Base-by-base conservation (phyloP, 1,140 invertebrate species). In the Heliconius congener region DNA sequence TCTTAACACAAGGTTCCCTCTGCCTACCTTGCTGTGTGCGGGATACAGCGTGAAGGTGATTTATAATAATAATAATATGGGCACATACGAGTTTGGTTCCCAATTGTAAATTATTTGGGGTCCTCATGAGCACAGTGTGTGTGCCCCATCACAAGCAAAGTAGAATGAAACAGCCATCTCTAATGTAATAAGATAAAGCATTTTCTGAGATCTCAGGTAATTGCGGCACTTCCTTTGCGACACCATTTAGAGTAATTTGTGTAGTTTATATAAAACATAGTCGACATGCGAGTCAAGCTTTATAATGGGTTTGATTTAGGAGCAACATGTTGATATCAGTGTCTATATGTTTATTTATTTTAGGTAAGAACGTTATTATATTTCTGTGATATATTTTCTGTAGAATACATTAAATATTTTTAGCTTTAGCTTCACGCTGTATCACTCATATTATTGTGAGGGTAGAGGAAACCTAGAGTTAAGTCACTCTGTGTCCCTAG, bases 221-320 rank as follows among this genome's bases (percentile, higher is more conserved):
- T 92, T 90, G 84, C 82, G 73, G 66, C 30, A 87, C 83, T 88
- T 92, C 90, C 90, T 92, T 70, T 84, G 88, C 86, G 91, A 91
- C 91, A 91, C 89, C 89, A 82, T 91, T 93, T 91, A 90, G 83
- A 82, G 86, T 85, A 93, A 92, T 93, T 91, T 91, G 84, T 83
- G 85, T 86, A 84, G 88, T 92, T 92, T 88, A 85, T 93, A 93
- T 93, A 93, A 92, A 91, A 90, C 84, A 81, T 66, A 75, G 77
- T 71, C 60, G 83, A 81, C 90, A 89, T 87, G 88, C 87, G 77
- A 87, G 23, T 34, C 52, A 37, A n/a, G 37, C 81, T 85, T 84
- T 84, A 79, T 86, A 83, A 85, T 75, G 77, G 81, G 73, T 86
- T 80, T 37, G 72, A 72, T 73, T 52, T 73, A 78, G 76, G 77